Percentiles rank a stretch among this genome's conserved stretches.
Evolutionary conservation across 2,797 vertebrate genomes (phyloP).

Genomic region (Cryptoprocta ferox): DNA sequence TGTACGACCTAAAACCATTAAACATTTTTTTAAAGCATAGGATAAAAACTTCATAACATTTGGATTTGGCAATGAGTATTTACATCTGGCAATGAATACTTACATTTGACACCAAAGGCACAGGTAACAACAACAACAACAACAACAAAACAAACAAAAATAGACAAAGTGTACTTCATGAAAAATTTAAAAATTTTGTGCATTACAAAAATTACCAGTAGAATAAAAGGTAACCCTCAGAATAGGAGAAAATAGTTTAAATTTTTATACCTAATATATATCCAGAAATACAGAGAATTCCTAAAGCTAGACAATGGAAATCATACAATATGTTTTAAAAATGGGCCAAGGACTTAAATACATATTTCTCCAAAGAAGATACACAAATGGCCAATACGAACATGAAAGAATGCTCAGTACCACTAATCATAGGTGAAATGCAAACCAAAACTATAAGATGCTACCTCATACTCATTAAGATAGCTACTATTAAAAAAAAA

Average conservation of each 20-base stretch:
- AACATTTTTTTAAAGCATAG: not conserved
- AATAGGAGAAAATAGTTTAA: not conserved
- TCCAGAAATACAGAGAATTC: not conserved
- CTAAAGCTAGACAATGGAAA: not conserved
- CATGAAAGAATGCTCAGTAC: not conserved
- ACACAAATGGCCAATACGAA: not conserved
- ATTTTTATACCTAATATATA: not conserved
- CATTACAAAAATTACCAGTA: not conserved
- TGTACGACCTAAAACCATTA: not conserved
- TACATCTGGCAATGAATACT: not conserved
- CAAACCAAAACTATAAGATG: not conserved
- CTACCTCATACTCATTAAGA: not conserved
- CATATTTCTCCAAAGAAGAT: not conserved
- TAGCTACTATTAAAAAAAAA: not conserved
- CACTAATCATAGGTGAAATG: not conserved
- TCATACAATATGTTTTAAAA: not conserved
- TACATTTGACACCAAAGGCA: not conserved
- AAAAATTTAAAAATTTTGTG: not conserved
- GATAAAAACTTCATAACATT: not conserved
- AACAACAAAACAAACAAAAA: not conserved
- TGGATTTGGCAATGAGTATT: not conserved
- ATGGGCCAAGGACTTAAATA: not conserved
- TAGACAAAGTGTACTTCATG: not conserved
- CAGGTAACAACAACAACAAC: not conserved
- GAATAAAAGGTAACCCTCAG: not conserved